Base-by-base conservation (phyloP, 2,113 vertebrate species). In the Symphodus melops region DNA sequence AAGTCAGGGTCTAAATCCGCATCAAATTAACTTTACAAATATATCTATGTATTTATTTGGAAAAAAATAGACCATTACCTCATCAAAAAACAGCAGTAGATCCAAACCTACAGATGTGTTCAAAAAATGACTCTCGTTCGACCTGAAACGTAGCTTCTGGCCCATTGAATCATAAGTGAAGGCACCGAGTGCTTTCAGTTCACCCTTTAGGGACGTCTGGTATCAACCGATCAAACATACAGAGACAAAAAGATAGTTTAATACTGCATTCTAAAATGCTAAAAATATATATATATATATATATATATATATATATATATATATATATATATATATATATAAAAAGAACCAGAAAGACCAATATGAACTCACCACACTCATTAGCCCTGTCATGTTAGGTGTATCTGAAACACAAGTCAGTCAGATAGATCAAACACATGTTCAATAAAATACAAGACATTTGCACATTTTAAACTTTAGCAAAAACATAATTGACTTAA, bases 11-110 rank as follows among this genome's bases (percentile, higher is more conserved):
- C 51, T 33, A 33, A 33, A 33, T 33, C 16, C 8, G 5, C 39
- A 37, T 66, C 7, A 49, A 28, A 17, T 37, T 11, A 68, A n/a
- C 1, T 1, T 25, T 8, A 8, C 25, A 5, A 33, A 8, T 5
- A 13, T 4, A 4, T 44, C n/a, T n/a, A 7, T 17, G 1, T 21
- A 20, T 12, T 56, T 16, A 28, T 1, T 12, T n/a, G n/a, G n/a
- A 14, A 37, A 20, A 3, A 53, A 68, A 25, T 12, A 49, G 62
- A 33, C 0, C 20, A 8, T 86, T 88, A 94, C 93, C 88, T 94
- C 89, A 2, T 93, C 83, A 41, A 94, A 94, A 49, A 93, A 72
- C 80, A 94, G 82, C 78, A 94, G 85, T 28, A 94, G 72, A 48
- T 94, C 93, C 91, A 94, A 19, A 56, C 74, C 67, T 6, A 85